Evolutionary conservation across 2,888 invertebrate species (phyloP), one percentile per base, ranked within the genome.

Genomic region (Lypha dubia): DNA sequence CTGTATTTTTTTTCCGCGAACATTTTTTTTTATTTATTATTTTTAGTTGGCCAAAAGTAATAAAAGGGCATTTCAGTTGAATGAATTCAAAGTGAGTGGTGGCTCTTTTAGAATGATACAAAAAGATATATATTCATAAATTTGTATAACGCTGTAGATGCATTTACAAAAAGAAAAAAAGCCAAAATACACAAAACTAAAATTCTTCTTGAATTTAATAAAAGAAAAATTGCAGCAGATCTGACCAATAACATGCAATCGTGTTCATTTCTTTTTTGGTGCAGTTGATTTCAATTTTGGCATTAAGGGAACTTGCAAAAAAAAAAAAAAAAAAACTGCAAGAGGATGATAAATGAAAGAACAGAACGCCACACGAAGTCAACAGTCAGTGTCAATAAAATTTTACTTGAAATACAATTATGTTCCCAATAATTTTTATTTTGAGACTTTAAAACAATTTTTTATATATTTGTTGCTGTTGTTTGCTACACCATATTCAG

Each of bases 371-470:
- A 75, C 74, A 75, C 56, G 75, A 81, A 56, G 38, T 53, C 56
- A 35, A 56, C 75, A 77, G 71, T 49, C 82, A 82, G 79, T 83
- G 79, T 84, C 86, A 86, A 84, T 84, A 84, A 82, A 86, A 86
- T 77, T 79, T 79, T 44, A 86, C 82, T 84, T 82, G 70, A 86
- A 84, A 84, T 84, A 79, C 86, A 86, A 86, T 86, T 86, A 84
- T 84, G 82, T 86, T 82, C 41, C 79, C 65, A 76, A 86, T 84
- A 82, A 84, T 74, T 82, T 71, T 79, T 53, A 46, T 65, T 79
- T 60, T 62, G 38, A 56, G 32, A 35, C 41, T 28, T 67, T 67
- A 1, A 24, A n/a, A n/a, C n/a, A n/a, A 22, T 63, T 44, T 24
- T 44, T 46, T 17, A n/a, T n/a, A n/a, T n/a, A n/a, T n/a, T 22